Evolutionary conservation across 1,140 invertebrate species (phyloP).

Genomic region (Drosophila willistoni): DNA sequence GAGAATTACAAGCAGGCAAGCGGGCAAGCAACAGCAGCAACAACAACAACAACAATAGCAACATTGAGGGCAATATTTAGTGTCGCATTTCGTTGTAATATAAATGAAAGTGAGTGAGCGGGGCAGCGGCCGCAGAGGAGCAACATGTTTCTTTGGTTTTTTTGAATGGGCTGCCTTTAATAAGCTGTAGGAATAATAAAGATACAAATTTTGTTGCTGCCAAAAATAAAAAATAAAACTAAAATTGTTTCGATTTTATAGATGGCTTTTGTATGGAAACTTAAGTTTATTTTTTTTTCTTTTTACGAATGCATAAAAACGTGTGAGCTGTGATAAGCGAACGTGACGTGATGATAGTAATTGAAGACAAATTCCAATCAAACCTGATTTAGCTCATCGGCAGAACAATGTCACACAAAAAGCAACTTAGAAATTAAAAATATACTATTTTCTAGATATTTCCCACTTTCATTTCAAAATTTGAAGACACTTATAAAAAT

Average conservation of each 20-base stretch:
- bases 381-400: not conserved
- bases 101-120: constrained; percentile 76
- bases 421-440: no score
- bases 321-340: constrained; percentile 35
- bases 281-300: not conserved
- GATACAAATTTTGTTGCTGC: constrained; percentile 67
- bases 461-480: no score
- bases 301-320: constrained; percentile 56
- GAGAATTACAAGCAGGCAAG: not conserved
- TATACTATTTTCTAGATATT: no score
- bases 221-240: constrained; percentile 52
- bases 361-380: constrained; percentile 18
- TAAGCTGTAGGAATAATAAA: constrained; percentile 67
- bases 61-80: constrained; percentile 68
- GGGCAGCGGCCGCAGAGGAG: constrained; percentile 34
- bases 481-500: no score
- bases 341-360: constrained; percentile 56
- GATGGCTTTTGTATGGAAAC: constrained; percentile 44
- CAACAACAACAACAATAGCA: constrained; percentile 31
- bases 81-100: constrained; percentile 79
- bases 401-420: constrained; percentile 16
- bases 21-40: constrained; percentile 41
- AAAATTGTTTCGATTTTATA: constrained; percentile 69
- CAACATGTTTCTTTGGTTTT: constrained; percentile 21
- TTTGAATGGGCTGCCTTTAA: constrained; percentile 68